Conservation (phyloP, 2,113 vertebrate species). For the Clarias magur region DNA sequence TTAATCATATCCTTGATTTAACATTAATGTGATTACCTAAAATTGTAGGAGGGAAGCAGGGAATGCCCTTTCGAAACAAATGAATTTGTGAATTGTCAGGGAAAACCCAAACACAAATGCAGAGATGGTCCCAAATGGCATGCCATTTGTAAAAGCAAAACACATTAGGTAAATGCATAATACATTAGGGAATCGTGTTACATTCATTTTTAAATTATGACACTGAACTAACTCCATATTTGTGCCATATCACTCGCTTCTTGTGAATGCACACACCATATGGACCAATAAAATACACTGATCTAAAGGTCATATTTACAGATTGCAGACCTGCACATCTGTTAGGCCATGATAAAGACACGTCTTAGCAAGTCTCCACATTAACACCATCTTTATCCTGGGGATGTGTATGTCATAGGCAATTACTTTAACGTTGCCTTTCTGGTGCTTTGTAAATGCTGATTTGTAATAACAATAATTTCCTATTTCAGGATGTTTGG, state of each 20-base stretch:
- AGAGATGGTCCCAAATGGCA: no score
- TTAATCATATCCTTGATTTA: no score
- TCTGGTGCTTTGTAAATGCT: not conserved
- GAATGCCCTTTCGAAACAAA: no score
- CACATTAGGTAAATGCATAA: no score
- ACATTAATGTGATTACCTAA: no score
- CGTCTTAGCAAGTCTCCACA: not conserved
- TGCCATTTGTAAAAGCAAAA: no score
- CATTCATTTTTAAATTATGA: no score
- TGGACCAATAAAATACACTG: not conserved
- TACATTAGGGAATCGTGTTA: no score
- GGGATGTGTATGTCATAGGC: not conserved
- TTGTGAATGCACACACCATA: not conserved
- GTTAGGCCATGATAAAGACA: not conserved
- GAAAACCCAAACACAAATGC: no score
- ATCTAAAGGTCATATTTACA: not conserved
- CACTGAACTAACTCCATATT: not conserved
- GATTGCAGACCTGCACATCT: not conserved
- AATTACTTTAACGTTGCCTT: not conserved
- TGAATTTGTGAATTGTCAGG: no score
- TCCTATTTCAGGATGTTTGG: not conserved
- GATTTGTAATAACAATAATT: not conserved
- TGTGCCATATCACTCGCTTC: not conserved
- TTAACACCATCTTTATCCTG: not conserved
- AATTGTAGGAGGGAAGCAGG: no score